Evolutionary conservation across 2,888 invertebrate species (phyloP).

Genomic region (Conus canariensis): DNA sequence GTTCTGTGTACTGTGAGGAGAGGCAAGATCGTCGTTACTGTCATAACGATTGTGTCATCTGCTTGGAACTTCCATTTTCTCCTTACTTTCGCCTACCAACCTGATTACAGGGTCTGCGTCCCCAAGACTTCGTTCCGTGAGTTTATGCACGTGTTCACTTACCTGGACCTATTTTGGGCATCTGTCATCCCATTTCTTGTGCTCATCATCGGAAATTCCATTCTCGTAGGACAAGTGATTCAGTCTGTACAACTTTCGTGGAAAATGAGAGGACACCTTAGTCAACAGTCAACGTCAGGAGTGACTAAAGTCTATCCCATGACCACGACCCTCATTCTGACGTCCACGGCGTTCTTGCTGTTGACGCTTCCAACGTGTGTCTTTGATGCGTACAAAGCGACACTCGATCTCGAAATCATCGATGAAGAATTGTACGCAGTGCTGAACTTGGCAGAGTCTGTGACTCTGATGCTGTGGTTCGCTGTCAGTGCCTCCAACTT

Average conservation of each 20-base stretch:
- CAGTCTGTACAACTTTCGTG: background rate
- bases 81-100: background rate
- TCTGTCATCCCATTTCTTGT: background rate
- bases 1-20: conserved; percentile 15
- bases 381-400: background rate
- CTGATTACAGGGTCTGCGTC: background rate
- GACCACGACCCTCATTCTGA: too few relatives aligned
- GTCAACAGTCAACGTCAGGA: too few relatives aligned
- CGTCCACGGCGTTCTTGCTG: too few relatives aligned
- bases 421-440: background rate
- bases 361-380: background rate
- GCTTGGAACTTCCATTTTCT: background rate
- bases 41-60: background rate
- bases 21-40: background rate
- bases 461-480: background rate
- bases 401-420: background rate
- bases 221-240: background rate
- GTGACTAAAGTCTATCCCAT: background rate
- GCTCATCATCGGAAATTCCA: background rate
- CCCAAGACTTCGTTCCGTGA: background rate
- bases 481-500: background rate
- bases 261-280: too few relatives aligned
- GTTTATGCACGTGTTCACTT: background rate
- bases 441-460: background rate
- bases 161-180: background rate